Evolutionary conservation across 2,113 vertebrate genomes (phyloP).

Genomic region (Hypocryptadius cinnamomeus): DNA sequence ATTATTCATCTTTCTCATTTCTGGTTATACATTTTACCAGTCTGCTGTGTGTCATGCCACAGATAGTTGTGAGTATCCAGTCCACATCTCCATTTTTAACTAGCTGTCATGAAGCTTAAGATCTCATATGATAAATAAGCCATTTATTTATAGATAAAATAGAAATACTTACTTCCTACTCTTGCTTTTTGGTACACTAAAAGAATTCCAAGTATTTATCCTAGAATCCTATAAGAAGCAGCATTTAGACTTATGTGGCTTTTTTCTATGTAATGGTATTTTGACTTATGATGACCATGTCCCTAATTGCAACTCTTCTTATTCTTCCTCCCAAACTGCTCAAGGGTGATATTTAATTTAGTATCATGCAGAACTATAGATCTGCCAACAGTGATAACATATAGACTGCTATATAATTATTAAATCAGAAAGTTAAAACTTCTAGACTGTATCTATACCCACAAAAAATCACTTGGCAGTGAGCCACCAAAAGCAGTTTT

Average conservation of each 20-base stretch:
- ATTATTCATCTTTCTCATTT: neutral
- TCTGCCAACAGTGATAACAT: slow-evolving; percentile 10
- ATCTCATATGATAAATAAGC: neutral
- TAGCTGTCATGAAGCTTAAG: neutral
- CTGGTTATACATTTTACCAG: neutral
- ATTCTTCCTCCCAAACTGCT: neutral
- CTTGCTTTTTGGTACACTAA: neutral
- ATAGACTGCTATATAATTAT: neutral
- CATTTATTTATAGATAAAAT: neutral
- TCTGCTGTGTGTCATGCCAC: neutral
- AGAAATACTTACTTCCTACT: neutral
- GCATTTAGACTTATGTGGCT: neutral
- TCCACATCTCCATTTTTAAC: neutral
- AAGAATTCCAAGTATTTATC: neutral
- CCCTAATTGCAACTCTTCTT: neutral
- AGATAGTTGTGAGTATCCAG: neutral
- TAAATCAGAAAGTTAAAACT: slow-evolving; percentile 34
- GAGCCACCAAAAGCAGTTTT: slow-evolving; percentile 36
- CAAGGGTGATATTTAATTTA: slow-evolving; percentile 14
- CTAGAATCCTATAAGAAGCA: neutral
- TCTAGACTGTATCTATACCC: slow-evolving; percentile 25
- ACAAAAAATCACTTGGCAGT: slow-evolving; percentile 44
- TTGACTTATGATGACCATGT: neutral
- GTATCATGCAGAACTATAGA: neutral
- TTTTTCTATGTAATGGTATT: neutral